A percentile compares a stretch with the other conserved stretches of the same genome.
phyloP scores from a whole-genome alignment of 2,113 vertebrate species.

The Zootoca vivipara region DNA sequence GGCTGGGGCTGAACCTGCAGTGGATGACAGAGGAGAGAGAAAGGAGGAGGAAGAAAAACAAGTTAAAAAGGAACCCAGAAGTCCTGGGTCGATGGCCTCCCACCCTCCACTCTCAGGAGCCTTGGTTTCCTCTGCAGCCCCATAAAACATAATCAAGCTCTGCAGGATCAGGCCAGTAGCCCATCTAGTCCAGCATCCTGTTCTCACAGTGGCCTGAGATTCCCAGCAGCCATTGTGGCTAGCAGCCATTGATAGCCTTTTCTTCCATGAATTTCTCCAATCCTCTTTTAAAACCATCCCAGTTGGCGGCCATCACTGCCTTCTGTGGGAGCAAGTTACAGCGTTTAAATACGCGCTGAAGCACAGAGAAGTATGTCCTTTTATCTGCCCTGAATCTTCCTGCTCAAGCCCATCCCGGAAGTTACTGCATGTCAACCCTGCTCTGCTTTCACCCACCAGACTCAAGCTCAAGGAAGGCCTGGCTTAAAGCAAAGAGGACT shows the following conservation, averaged over 20 bases:
- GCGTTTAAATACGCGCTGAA: too few relatives aligned
- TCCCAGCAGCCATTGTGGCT: too few relatives aligned
- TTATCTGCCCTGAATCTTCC: neutral
- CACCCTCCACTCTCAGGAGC: neutral
- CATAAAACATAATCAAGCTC: neutral
- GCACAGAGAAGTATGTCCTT: too few relatives aligned
- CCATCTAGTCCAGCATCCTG: neutral
- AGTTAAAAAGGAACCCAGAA: neutral
- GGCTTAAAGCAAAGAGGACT: neutral
- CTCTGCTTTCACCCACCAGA: neutral
- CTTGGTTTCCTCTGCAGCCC: neutral
- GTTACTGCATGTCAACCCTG: neutral
- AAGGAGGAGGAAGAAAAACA: conserved; percentile 30
- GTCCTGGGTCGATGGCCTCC: neutral
- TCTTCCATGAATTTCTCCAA: too few relatives aligned
- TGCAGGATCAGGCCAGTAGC: neutral
- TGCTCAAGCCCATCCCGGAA: neutral
- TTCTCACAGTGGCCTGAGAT: neutral
- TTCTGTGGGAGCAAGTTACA: too few relatives aligned
- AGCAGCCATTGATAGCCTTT: too few relatives aligned
- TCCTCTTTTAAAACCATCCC: too few relatives aligned
- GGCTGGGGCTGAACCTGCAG: neutral
- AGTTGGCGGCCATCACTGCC: too few relatives aligned
- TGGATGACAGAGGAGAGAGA: conserved; percentile 36
- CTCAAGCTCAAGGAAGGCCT: too few relatives aligned